Evolutionary conservation across 1,140 invertebrate species (phyloP), one percentile per base, ranked within the genome.

Genomic region (Cydia amplana): DNA sequence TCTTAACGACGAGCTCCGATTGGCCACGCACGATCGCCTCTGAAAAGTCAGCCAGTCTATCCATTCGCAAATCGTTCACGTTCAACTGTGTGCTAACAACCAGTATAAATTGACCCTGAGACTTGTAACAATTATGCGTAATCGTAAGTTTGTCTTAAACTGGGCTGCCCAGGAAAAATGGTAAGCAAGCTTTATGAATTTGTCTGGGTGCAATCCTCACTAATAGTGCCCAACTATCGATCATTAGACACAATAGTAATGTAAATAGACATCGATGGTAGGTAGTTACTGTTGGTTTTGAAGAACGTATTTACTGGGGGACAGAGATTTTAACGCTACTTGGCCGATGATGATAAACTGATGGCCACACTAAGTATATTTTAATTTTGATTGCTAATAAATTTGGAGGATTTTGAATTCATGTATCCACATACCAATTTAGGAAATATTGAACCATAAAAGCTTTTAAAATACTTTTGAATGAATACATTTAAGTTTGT

Each of bases 171-270:
- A 60, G 2, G 10, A 20, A 60, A 60, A 10, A 2, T 12, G 1
- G 7, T 60, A 23, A 6, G 20, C 18, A 10, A 23, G 55, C 18
- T 60, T 23, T 23, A 20, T 60, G 55, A 60, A 60, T 23, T n/a
- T 75, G 79, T 72, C 79, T 82, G 80, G 81, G 78, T 78, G 74
- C 78, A 79, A 80, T 83, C 77, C 82, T 79, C 82, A 81, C 80
- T 81, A 80, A 77, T 79, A 76, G 72, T 78, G 77, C 73, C 82
- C 79, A 81, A 80, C 78, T 79, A 82, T 85, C 76, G 78, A 81
- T 85, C 80, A 81, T 79, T 12, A 10, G 64, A 36, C 12, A 67
- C 64, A 67, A 67, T 67, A 67, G 64, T 18, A 36, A 32, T 60
- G 6, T 18, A 40, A 18, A 18, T 14, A 60, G 55, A 60, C 55